Evolutionary conservation across 2,113 vertebrate genomes (phyloP), one percentile per base, ranked within the genome.

Genomic region (Puntigrus tetrazona): DNA sequence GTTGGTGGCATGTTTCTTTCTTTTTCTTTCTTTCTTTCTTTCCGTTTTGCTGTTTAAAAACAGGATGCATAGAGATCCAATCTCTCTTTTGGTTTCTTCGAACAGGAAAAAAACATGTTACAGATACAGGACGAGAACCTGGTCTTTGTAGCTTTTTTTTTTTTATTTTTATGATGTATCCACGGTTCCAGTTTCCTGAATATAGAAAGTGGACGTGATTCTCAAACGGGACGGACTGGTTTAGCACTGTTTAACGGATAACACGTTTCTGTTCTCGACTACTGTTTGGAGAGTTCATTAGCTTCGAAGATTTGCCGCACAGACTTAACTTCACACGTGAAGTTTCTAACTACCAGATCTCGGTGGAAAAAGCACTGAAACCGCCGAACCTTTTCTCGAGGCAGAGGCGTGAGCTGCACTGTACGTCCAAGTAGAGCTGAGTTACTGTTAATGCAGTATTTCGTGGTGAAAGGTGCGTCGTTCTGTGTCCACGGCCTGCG

Each of bases 371-470:
- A 77, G 41, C 72, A 61, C 31, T 82, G 11, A 76, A 59, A 27
- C 11, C 0, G 52, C 59, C 5, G 27, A 73, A 61, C 38, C 6
- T 14, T 76, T 50, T 34, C 20, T 76, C 7, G 70, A 36, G 29
- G 61, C 86, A 88, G 29, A 76, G 55, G 88, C 88, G 86, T 83
- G 80, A 59, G 85, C 83, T 88, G 36, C 59, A 78, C 74, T 89
- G 67, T 91, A 84, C 86, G 74, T 91, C 85, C 50, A 90, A 82
- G 45, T 89, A 90, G 89, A 87, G 86, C 57, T 84, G 78, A 86
- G 67, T 92, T 89, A 89, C 88, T 90, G 88, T 93, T 88, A 84
- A n/a, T 90, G 88, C 90, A 89, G 90, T 90, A 92, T 90, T 92
- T 91, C 59, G 88, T 82, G 87, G 87, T 91, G 87, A 88, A 88